These are phyloP conservation scores for Nasonia giraulti DNA, from an alignment of 1,140 invertebrate genomes.

Conservation along the genomic window DNA sequence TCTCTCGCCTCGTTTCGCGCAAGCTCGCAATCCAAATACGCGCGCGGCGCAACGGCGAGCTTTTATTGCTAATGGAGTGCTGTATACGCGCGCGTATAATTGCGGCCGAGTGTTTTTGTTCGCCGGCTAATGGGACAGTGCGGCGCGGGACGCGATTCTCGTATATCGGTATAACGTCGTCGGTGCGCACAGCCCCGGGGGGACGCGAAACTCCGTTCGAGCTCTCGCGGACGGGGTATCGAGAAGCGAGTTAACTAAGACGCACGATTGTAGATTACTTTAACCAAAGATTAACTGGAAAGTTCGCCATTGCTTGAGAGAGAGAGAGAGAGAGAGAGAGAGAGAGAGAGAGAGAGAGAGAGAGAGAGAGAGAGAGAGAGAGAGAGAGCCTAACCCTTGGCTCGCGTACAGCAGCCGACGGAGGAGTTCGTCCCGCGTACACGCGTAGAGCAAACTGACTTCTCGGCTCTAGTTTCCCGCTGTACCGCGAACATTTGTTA, in stretches of 20 bases:
- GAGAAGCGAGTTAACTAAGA: slow-evolving; percentile 41
- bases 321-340: neutral
- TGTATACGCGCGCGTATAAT: neutral
- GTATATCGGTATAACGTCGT: too few species aligned
- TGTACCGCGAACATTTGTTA: slow-evolving; percentile 46
- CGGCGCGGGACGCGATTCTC: too few species aligned
- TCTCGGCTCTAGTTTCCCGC: slow-evolving; percentile 11
- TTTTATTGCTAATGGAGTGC: neutral
- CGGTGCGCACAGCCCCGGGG: neutral
- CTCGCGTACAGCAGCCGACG: neutral
- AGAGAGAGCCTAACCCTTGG: neutral
- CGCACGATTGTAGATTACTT: slow-evolving; percentile 48
- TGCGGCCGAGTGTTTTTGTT: too few species aligned
- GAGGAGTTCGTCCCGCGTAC: neutral
- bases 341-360: neutral
- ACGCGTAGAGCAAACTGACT: slow-evolving; percentile 15
- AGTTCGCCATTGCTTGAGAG: slow-evolving; percentile 22
- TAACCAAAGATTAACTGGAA: slow-evolving; percentile 45
- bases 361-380: neutral
- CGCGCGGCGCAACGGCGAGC: neutral
- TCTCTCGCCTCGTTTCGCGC: neutral
- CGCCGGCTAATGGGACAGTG: too few species aligned
- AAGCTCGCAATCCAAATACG: neutral
- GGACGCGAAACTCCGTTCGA: neutral
- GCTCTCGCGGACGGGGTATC: slow-evolving; percentile 1